Evolutionary conservation across 1,140 invertebrate genomes (phyloP), one percentile per base, ranked within the genome.

Genomic region (Zaprionus taronus): DNA sequence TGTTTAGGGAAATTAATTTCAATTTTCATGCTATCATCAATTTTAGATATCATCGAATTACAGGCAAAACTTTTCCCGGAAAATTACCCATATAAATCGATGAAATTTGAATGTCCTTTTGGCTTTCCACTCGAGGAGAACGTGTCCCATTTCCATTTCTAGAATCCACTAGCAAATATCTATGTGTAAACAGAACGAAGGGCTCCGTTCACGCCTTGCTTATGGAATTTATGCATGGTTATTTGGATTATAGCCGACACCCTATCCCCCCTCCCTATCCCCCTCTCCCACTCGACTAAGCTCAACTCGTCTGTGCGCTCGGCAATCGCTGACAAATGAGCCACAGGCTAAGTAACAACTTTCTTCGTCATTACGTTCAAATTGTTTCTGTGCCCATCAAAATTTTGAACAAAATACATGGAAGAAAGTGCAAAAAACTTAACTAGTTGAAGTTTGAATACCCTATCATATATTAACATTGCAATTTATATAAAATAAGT

Each of bases 331-430:
- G 85, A 90, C 84, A 89, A 89, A 89, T 89, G 84, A 85, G 85
- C 81, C 84, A 90, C 84, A 90, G 74, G 85, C 85, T 80, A 81
- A 79, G 81, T 85, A 90, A 85, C 85, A 90, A 85, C 85, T 89
- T 89, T 89, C 85, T 89, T 89, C 85, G 64, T 89, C 85, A 89
- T 89, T 90, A 90, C 85, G 74, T 79, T 77, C 82, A 90, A 89
- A 89, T 89, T 90, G 85, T 89, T 90, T 89, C 67, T 75, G 67
- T 70, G 72, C 79, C 64, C 74, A 89, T 78, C 68, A 72, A 61
- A 87, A 83, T 63, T 83, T 67, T 53, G 11, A 11, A 28, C 26
- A 57, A 57, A 66, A 74, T 26, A 60, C 20, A 24, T 22, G 58
- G 60, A 75, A 60, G 58, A 36, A 72, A 53, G 49, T 47, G 41